Evolutionary conservation across 2,113 vertebrate genomes (phyloP).

Genomic region (Cepphus grylle): DNA sequence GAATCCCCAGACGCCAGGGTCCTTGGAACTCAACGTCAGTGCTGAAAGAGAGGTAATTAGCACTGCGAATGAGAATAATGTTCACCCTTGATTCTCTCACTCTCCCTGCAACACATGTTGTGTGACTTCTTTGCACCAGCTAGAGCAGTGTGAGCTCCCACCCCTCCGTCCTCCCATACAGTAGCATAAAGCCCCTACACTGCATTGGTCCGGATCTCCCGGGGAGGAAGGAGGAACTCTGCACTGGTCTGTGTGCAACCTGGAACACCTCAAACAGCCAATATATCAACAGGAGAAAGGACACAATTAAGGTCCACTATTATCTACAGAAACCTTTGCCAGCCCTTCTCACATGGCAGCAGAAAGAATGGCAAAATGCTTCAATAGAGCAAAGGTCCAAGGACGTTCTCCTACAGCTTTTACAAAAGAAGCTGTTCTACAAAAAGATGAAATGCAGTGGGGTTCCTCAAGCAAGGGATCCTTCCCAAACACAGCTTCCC

Average conservation of each 20-base stretch:
- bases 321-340: neutral
- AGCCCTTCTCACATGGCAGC: neutral
- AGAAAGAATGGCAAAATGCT: neutral
- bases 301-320: neutral
- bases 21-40: neutral
- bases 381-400: neutral
- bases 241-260: too few relatives aligned
- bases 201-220: fast-evolving
- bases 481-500: neutral
- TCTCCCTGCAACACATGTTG: neutral
- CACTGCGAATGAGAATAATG: neutral
- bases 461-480: neutral
- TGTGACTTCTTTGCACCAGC: too few relatives aligned
- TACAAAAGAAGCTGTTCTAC: too few relatives aligned
- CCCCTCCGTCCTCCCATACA: fast-evolving
- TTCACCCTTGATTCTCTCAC: neutral
- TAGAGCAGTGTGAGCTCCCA: neutral
- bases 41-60: neutral
- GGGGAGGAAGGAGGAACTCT: neutral
- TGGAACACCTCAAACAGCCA: neutral
- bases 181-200: neutral
- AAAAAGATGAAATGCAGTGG: neutral
- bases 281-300: neutral
- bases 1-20: neutral
- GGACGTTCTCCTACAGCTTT: neutral